Evolutionary conservation across 2,888 invertebrate species (phyloP), one percentile per base, ranked within the genome.

Genomic region (Tipula lateralis): DNA sequence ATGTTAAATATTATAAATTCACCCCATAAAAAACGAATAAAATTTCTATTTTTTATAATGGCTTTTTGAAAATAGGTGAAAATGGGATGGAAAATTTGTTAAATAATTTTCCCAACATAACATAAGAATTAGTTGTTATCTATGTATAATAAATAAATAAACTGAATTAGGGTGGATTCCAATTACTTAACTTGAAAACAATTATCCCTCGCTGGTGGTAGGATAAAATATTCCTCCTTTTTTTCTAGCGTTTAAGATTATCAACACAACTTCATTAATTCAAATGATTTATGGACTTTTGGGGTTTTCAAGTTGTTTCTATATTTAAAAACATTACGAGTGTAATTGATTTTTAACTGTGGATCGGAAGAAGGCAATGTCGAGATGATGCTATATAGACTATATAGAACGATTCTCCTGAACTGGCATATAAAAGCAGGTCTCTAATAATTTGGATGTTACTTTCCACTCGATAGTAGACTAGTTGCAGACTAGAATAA

Each of bases 71-170:
- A 66, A 66, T 66, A 66, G 66, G 66, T 66, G 66, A 66, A 66
- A 66, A 66, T 66, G 66, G 66, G 66, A 66, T 66, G 66, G 66
- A 66, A 66, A 66, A 66, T 66, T 66, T 66, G 66, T 66, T 66
- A 66, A 24, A 66, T 66, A 9, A 66, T 66, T 66, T 66, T 66
- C 66, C 66, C 66, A 66, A 66, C 66, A 66, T 44, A 66, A 66
- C 66, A 66, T 66, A 66, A 66, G 66, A 66, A 66, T 66, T 66
- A 66, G 66, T 66, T 66, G 66, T 66, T 66, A 66, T 66, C 66
- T 66, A 66, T 66, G 24, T 13, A 66, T 19, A 16, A 7, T n/a
- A 44, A n/a, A 44, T n/a, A 44, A 50, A 12, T 7, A 39, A 39
- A 9, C 13, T 1, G 4, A 39, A 24, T 24, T 66, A 24, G 66